Evolutionary conservation across 2,113 vertebrate species (phyloP).

Genomic region (Sander vitreus): DNA sequence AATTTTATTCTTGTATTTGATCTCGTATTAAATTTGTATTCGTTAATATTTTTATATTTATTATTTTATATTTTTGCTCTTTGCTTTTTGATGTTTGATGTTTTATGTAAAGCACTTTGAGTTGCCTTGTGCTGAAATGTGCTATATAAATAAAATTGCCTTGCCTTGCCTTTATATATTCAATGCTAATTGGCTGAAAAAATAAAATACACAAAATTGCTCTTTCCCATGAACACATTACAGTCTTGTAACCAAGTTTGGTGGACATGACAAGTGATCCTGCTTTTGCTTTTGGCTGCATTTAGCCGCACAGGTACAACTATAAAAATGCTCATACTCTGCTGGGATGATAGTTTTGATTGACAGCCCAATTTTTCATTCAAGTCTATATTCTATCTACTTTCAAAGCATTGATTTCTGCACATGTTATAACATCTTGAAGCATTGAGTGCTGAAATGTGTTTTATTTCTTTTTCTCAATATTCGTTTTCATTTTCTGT

Average conservation of each 20-base stretch:
- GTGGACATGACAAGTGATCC: neutral
- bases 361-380: neutral
- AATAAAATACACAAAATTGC: neutral
- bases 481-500: constrained; percentile 21
- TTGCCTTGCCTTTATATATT: too few relatives aligned
- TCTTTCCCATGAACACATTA: neutral
- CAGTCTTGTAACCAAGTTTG: neutral
- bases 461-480: neutral
- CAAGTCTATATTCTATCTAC: neutral
- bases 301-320: neutral
- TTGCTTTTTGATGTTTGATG: too few relatives aligned
- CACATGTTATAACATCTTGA: neutral
- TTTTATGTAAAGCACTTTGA: too few relatives aligned
- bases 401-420: neutral
- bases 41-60: too few relatives aligned
- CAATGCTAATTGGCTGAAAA: neutral
- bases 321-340: neutral
- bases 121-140: too few relatives aligned
- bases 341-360: neutral
- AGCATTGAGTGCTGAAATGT: neutral
- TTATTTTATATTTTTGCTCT: too few relatives aligned
- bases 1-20: too few relatives aligned
- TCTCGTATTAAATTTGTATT: too few relatives aligned
- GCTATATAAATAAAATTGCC: too few relatives aligned
- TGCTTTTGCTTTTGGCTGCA: neutral